Evolutionary conservation across 2,888 invertebrate species (phyloP).

Genomic region (Meiosimyza platycephala): DNA sequence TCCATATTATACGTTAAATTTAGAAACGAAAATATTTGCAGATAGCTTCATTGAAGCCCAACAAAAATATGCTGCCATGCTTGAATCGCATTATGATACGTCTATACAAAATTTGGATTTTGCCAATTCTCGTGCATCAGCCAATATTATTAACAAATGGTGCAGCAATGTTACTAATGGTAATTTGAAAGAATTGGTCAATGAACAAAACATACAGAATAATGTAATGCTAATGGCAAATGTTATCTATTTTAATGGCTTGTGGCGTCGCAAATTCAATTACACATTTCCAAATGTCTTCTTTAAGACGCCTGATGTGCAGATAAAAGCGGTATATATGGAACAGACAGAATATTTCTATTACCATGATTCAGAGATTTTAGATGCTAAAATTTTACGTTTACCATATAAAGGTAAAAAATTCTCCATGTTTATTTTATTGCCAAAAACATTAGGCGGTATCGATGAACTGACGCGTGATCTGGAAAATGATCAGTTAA

Average conservation of each 20-base stretch:
- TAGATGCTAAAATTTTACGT: constrained; percentile 78
- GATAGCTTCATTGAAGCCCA: constrained; percentile 68
- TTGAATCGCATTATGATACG: constrained; percentile 75
- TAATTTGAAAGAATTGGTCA: constrained; percentile 76
- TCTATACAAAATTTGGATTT: constrained; percentile 76
- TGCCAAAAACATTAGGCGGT: constrained; percentile 76
- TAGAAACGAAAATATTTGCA: constrained; percentile 59
- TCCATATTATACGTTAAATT: constrained; percentile 55
- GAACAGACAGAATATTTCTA: constrained; percentile 75
- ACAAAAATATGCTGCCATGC: constrained; percentile 73
- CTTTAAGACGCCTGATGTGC: constrained; percentile 68
- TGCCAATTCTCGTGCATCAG: constrained; percentile 69
- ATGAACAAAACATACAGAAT: constrained; percentile 72
- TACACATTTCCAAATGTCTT: constrained; percentile 74
- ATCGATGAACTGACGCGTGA: constrained; percentile 72
- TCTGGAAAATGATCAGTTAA: constrained; percentile 71
- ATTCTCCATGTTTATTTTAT: constrained; percentile 78
- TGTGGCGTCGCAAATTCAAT: constrained; percentile 76
- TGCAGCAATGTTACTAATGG: constrained; percentile 80
- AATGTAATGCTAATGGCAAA: constrained; percentile 78
- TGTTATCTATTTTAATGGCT: constrained; percentile 84
- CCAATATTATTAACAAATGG: constrained; percentile 81
- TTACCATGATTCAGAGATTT: constrained; percentile 73
- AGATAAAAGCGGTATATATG: constrained; percentile 75
- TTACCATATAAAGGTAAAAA: constrained; percentile 80